phyloP scores from a whole-genome alignment of 1,140 invertebrate genomes.

The Philotrypesis tridentata region DNA sequence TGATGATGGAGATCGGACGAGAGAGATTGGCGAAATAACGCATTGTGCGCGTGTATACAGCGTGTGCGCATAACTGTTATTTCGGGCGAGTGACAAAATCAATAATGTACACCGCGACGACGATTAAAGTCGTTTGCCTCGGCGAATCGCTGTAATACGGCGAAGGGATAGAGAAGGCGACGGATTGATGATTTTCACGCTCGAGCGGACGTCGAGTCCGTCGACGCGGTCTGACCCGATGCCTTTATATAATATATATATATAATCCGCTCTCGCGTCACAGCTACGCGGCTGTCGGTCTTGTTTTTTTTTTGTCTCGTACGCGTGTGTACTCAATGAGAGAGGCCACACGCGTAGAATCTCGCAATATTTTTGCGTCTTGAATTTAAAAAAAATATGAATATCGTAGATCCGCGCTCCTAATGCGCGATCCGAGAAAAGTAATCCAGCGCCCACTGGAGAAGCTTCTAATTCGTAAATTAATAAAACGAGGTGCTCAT shows the following conservation, averaged over 20 bases:
- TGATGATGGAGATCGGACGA: too few relatives aligned
- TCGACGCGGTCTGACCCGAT: background rate
- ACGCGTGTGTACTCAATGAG: too few relatives aligned
- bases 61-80: background rate
- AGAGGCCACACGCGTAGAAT: background rate
- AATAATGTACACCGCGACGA: slow-evolving; percentile 52
- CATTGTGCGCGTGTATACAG: slow-evolving; percentile 18
- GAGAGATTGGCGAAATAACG: background rate
- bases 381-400: too few relatives aligned
- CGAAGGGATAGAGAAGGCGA: background rate
- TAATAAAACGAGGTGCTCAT: too few relatives aligned
- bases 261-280: too few relatives aligned
- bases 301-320: background rate
- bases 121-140: slow-evolving; percentile 56
- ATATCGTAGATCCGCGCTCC: too few relatives aligned
- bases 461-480: background rate
- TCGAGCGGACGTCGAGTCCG: background rate
- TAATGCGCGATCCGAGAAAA: too few relatives aligned
- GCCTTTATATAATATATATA: too few relatives aligned
- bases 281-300: background rate
- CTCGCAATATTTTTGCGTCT: background rate
- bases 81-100: slow-evolving; percentile 54
- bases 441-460: too few relatives aligned
- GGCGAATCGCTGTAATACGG: slow-evolving; percentile 41
- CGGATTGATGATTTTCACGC: slow-evolving; percentile 33